These are phyloP conservation scores for Hormiphora californensis DNA, from an alignment of 37 sponge, comb jelly and placozoan genomes.

Conservation along the genomic window DNA sequence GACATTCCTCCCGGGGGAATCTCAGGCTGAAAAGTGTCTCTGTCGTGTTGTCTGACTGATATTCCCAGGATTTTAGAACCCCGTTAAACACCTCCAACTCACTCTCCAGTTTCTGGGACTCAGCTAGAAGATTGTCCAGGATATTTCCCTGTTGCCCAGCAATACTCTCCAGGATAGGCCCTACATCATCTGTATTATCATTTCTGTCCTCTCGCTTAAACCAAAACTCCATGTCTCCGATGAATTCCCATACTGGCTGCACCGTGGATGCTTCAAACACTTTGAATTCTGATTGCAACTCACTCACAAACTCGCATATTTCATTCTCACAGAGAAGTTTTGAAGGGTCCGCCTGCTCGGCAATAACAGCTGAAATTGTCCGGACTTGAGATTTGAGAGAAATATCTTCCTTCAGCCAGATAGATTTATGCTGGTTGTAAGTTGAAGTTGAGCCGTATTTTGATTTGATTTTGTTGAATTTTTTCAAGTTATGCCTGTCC, in stretches of 20 bases:
- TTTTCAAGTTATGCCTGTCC: slow-evolving; percentile 29
- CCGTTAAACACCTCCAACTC: not conserved
- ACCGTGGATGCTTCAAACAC: slow-evolving; percentile 3
- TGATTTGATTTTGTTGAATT: slow-evolving; percentile 27
- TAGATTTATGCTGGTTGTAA: slow-evolving; percentile 60
- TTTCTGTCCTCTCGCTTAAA: not conserved
- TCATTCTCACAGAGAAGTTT: slow-evolving; percentile 38
- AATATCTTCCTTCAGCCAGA: slow-evolving; percentile 62
- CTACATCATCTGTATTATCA: not conserved
- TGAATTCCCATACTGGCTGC: slow-evolving; percentile 52
- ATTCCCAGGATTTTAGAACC: slow-evolving; percentile 46
- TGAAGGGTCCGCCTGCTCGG: slow-evolving; percentile 32
- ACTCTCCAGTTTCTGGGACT: not conserved
- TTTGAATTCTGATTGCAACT: slow-evolving; percentile 9
- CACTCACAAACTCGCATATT: slow-evolving; percentile 28
- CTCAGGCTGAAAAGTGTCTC: slow-evolving; percentile 16
- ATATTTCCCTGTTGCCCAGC: slow-evolving; percentile 32
- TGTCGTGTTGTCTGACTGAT: not conserved
- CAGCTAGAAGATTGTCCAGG: not conserved
- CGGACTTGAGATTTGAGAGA: slow-evolving; percentile 39
- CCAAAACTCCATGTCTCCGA: slow-evolving; percentile 42
- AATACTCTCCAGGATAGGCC: not conserved
- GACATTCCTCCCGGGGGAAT: slow-evolving; percentile 3
- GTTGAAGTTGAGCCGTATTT: slow-evolving; percentile 28
- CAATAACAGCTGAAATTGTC: slow-evolving; percentile 16